phyloP scores from a whole-genome alignment of 2,797 vertebrate genomes.

The Mormyrus proboscirostris region DNA sequence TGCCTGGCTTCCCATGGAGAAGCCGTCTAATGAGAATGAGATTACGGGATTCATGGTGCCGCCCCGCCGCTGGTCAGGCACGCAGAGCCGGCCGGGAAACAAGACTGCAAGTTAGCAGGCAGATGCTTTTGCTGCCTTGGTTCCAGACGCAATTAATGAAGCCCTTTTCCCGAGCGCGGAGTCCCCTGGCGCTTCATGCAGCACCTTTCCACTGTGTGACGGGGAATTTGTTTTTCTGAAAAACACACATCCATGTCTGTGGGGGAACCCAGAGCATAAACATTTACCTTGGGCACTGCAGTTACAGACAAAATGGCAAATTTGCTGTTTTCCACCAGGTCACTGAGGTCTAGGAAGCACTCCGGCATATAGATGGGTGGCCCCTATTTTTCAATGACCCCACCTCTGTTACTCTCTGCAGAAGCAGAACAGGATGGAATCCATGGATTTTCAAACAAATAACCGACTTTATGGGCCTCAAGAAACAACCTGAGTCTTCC shows the following conservation, averaged over 20 bases:
- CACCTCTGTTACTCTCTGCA: neutral
- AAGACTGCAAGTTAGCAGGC: constrained; percentile 70
- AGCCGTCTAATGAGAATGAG: constrained; percentile 65
- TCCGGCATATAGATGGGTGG: neutral
- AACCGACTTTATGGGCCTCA: neutral
- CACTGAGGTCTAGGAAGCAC: neutral
- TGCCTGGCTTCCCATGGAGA: constrained; percentile 54
- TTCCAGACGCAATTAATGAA: constrained; percentile 69
- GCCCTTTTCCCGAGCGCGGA: constrained; percentile 57
- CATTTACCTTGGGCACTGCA: neutral
- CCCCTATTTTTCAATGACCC: neutral
- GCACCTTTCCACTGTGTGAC: constrained; percentile 24
- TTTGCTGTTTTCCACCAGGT: neutral
- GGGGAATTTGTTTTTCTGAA: constrained; percentile 16
- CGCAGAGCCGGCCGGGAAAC: constrained; percentile 69
- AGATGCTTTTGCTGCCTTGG: constrained; percentile 64
- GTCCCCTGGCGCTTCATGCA: constrained; percentile 54
- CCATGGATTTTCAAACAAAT: constrained; percentile 4
- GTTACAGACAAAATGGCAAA: neutral
- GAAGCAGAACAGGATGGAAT: neutral
- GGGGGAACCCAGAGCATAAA: neutral
- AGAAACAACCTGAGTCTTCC: neutral
- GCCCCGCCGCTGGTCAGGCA: constrained; percentile 61
- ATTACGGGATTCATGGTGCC: constrained; percentile 65
- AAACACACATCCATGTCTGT: constrained; percentile 21